Evolutionary conservation across 2,797 vertebrate genomes (phyloP).

Genomic region (Anableps anableps): DNA sequence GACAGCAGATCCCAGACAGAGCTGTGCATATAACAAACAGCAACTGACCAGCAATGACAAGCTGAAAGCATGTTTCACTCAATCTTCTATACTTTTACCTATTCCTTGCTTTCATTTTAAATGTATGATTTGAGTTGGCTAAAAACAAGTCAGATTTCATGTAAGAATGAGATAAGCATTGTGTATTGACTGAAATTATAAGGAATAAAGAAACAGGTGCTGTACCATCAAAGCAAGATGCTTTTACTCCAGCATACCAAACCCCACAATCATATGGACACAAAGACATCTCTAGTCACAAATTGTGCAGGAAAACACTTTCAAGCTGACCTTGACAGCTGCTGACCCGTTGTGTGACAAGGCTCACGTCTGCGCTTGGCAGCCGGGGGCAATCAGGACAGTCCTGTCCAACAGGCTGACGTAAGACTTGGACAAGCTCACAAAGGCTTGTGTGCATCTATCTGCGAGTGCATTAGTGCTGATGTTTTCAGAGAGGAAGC

Average conservation of each 20-base stretch:
- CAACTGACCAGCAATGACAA: too few relatives aligned
- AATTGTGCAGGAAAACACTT: conserved; percentile 13
- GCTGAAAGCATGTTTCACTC: too few relatives aligned
- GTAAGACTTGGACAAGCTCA: conserved; percentile 23
- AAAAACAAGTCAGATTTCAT: not conserved
- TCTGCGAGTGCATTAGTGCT: conserved; percentile 16
- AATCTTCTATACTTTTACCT: too few relatives aligned
- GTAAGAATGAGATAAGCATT: not conserved
- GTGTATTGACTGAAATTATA: not conserved
- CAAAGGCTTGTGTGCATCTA: conserved; percentile 21
- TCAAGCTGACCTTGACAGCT: conserved; percentile 37
- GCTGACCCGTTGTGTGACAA: conserved; percentile 39
- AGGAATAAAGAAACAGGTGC: not conserved
- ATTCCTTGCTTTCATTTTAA: not conserved
- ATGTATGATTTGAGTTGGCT: not conserved
- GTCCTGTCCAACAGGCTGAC: conserved; percentile 30
- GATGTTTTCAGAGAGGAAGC: conserved; percentile 10
- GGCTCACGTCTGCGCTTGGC: conserved; percentile 33
- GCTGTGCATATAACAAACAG: too few relatives aligned
- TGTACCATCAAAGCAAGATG: not conserved
- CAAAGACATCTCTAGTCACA: not conserved
- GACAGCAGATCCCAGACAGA: too few relatives aligned
- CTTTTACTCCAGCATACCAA: not conserved
- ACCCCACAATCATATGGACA: not conserved
- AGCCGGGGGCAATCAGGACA: conserved; percentile 24